Conservation (phyloP, 35 echinoderm and acorn worm species). For the Heliocidaris tuberculata region DNA sequence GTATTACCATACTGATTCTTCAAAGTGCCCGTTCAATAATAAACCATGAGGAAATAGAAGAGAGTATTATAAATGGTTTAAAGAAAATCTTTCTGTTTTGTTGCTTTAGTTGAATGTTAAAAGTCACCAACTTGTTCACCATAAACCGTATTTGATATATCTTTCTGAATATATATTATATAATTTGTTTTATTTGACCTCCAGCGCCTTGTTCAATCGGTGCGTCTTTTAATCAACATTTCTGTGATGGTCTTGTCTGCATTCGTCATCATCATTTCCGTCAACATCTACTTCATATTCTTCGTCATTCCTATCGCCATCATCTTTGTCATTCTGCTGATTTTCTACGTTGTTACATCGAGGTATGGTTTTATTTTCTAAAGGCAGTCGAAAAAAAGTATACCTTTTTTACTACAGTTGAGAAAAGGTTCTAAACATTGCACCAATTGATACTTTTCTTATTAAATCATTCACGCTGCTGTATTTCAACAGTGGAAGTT, state of each 20-base stretch:
- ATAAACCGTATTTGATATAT: neutral
- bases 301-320: slow-evolving; percentile 62
- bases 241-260: slow-evolving; percentile 15
- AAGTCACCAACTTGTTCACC: neutral
- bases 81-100: too few species aligned
- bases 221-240: neutral
- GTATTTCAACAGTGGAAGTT: neutral
- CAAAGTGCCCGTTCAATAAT: too few species aligned
- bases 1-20: too few species aligned
- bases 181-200: neutral
- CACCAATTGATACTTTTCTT: neutral
- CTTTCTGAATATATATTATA: neutral
- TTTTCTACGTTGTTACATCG: slow-evolving; percentile 71
- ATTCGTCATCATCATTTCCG: slow-evolving; percentile 65
- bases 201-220: neutral
- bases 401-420: neutral
- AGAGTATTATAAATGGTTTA: too few species aligned
- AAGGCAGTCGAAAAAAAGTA: too few species aligned
- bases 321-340: slow-evolving; percentile 49
- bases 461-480: neutral
- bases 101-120: neutral
- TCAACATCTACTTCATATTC: slow-evolving; percentile 63
- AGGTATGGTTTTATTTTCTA: slow-evolving; percentile 45
- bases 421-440: neutral
- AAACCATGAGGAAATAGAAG: too few species aligned